Base-by-base conservation (phyloP, 64 coral and sea anemone species). In the Actinia tenebrosa region DNA sequence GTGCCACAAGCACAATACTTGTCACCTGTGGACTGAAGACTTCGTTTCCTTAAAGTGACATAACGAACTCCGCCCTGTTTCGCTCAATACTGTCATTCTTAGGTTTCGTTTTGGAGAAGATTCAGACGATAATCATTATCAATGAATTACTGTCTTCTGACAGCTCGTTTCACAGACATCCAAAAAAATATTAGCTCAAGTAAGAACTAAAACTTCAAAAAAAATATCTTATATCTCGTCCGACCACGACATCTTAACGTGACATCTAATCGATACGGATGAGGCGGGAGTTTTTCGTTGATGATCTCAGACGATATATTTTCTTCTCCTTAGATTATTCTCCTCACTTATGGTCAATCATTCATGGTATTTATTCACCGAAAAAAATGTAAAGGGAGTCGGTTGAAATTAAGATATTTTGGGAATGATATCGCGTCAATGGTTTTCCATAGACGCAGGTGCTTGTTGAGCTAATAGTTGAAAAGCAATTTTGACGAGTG, bases 41-140 rank as follows among this genome's bases (percentile, higher is more conserved):
- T 84, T 50, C 82, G 87, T 92, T 95, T 85, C 94, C 88, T 86
- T 46, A 89, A 56, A 78, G 11, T 95, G 87, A 92, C 90, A 84
- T 71, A 44, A 52, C 43, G 0, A 83, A 86, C 90, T 81, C 89
- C 94, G 87, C 94, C 94, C 87, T 78, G 56, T 56, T 89, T 95
- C 59, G 42, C 78, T 79, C 82, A 55, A 61, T 82, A 69, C 77
- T 86, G 86, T 77, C 81, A 88, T n/a, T 89, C 58, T 68, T 71
- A 45, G 16, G 16, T 77, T 80, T 82, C 86, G 56, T 92, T 86
- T 87, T 58, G 79, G 18, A 20, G 69, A 53, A 81, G 79, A 81
- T 81, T 81, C 79, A 81, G 79, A 81, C 79, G 79, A 81, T 81
- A 81, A 53, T 53, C 44, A 81, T 81, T 81, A 81, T 53, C 79